Evolutionary conservation across 2,888 invertebrate genomes (phyloP).

Genomic region (Coelopa pilipes): DNA sequence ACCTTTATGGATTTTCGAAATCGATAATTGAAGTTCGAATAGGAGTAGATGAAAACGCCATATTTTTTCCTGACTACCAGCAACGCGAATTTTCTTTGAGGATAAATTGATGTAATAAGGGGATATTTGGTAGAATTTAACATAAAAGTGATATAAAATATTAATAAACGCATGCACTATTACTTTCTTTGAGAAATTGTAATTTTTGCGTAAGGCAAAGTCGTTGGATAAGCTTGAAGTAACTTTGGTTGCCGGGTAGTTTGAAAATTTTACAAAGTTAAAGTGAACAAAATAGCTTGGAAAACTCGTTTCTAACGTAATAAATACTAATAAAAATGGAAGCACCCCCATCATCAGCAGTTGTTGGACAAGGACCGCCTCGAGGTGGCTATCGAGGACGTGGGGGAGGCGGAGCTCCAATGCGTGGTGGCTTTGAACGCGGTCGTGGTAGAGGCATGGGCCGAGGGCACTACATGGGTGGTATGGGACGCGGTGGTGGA

Average conservation of each 20-base stretch:
- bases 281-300: background rate
- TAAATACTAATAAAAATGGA: conserved; percentile 50
- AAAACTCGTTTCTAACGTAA: background rate
- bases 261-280: background rate
- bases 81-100: conserved; percentile 21
- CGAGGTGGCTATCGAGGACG: conserved; percentile 63
- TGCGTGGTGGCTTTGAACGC: conserved; percentile 64
- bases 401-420: conserved; percentile 59
- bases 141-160: background rate
- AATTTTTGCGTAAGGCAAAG: background rate
- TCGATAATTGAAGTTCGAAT: conserved; percentile 25
- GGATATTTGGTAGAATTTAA: background rate
- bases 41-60: conserved; percentile 30
- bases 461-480: conserved; percentile 64
- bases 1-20: conserved; percentile 5
- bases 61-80: conserved; percentile 28
- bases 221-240: background rate
- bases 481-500: conserved; percentile 58
- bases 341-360: conserved; percentile 55
- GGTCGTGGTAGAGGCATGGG: conserved; percentile 66
- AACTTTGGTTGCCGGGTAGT: background rate
- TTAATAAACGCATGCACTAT: background rate
- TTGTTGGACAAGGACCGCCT: conserved; percentile 49
- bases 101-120: conserved; percentile 9
- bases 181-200: background rate